Evolutionary conservation across 1,140 invertebrate species (phyloP).

Genomic region (Yoshiicerus persimilis): DNA sequence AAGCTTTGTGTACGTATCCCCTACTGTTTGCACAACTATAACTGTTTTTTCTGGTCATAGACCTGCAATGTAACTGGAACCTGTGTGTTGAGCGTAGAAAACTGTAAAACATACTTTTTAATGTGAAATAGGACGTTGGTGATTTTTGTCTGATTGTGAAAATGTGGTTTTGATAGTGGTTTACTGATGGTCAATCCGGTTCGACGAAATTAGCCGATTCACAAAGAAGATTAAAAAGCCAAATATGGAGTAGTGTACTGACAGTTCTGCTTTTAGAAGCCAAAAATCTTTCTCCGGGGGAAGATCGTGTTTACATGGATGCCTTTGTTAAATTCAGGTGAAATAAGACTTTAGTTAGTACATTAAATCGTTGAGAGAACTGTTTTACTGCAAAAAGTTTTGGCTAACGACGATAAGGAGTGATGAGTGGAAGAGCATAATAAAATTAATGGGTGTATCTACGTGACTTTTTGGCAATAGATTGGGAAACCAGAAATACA

Average conservation of each 20-base stretch:
- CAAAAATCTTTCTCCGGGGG: slow-evolving; percentile 81
- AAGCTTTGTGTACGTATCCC: not conserved
- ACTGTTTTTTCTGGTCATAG: not conserved
- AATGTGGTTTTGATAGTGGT: slow-evolving; percentile 36
- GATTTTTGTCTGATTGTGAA: not conserved
- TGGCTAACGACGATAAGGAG: not conserved
- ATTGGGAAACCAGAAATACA: slow-evolving; percentile 96
- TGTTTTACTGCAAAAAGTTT: not conserved
- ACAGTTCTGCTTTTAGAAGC: slow-evolving; percentile 95
- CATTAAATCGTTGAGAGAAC: not conserved
- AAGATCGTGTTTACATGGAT: slow-evolving; percentile 77
- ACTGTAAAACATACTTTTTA: not conserved
- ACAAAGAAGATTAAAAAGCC: slow-evolving; percentile 78
- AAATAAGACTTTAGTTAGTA: not conserved
- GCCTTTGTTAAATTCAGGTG: slow-evolving; percentile 94
- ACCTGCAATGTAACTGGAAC: not conserved
- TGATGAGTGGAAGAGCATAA: not conserved
- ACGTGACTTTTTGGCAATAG: slow-evolving; percentile 57
- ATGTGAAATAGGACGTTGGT: not conserved
- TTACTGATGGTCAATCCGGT: slow-evolving; percentile 34
- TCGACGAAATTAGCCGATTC: slow-evolving; percentile 64
- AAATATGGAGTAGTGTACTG: slow-evolving; percentile 93
- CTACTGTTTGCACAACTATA: not conserved
- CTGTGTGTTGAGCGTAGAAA: not conserved
- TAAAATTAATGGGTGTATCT: not conserved